Evolutionary conservation across 2,888 invertebrate genomes (phyloP), one percentile per base, ranked within the genome.

Genomic region (Scaptomyza flava): DNA sequence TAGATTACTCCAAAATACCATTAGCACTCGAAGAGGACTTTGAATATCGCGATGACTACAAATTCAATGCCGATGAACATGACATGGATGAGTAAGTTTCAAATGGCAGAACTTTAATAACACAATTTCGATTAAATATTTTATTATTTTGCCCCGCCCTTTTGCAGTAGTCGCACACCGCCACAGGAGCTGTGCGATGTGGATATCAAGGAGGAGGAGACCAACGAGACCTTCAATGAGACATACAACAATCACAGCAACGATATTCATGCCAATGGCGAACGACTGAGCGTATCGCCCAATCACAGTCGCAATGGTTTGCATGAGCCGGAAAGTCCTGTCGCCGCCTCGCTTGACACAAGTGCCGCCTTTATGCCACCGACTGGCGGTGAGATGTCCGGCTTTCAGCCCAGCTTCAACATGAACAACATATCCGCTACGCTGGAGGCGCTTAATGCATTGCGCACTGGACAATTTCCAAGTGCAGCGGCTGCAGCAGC

Each of bases 1-100:
- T 92, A 27, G 92, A 92, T 36, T 92, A 92, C 71, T 92, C 92
- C 1, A 92, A 92, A 77, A 91, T 92, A 69, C 92, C 91, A 0
- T 62, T 92, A 67, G 91, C 91, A 0, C 76, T 92, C 47, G 92
- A 92, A 57, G 91, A 92, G 69, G 91, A 89, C 34, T 90, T 90
- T 34, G 91, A 91, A 46, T 91, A 89, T 69, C 90, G 90, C 34
- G 92, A 91, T 12, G 90, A 91, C 64, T 90, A 89, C 71, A 84
- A 88, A 58, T 90, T 88, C 48, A 89, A 90, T 68, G 77, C 79
- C 58, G 91, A 91, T 23, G 91, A 91, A 50, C 91, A 91, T 45
- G 92, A 91, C 20, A 85, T 91, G 87, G 91, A 91, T 64, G 92
- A 91, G 92, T 91, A 89, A 89, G 92, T 88, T 88, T 8, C 30